A percentile compares a stretch with the other conserved stretches of the same genome.
Evolutionary conservation across 2,888 invertebrate species (phyloP).

Genomic region (Trilocha varians): DNA sequence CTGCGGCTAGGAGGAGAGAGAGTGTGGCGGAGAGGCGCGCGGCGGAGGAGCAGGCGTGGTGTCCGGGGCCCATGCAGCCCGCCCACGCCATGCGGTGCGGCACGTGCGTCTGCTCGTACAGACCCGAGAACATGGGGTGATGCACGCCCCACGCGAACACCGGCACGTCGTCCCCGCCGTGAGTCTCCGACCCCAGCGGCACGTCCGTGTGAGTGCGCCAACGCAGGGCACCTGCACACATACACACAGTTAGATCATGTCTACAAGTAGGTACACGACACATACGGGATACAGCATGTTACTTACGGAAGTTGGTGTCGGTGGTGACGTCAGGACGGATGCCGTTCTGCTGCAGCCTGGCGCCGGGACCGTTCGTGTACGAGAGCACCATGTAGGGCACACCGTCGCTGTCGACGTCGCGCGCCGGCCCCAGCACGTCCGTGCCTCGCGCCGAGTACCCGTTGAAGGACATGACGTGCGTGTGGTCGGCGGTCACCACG

Average conservation of each 20-base stretch:
- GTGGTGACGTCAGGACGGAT: slow-evolving; percentile 54
- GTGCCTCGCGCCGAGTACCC: slow-evolving; percentile 76
- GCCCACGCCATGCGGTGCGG: slow-evolving; percentile 83
- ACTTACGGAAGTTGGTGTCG: slow-evolving; percentile 47
- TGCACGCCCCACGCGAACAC: slow-evolving; percentile 81
- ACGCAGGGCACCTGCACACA: slow-evolving; percentile 15
- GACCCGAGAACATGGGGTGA: slow-evolving; percentile 82
- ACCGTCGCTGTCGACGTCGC: slow-evolving; percentile 51
- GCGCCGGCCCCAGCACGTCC: slow-evolving; percentile 45
- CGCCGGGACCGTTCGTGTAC: slow-evolving; percentile 68
- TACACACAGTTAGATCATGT: not conserved
- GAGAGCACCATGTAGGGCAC: slow-evolving; percentile 72
- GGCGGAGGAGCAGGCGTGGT: slow-evolving; percentile 34
- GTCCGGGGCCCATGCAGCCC: slow-evolving; percentile 77
- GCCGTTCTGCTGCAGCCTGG: slow-evolving; percentile 72
- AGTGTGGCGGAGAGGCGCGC: slow-evolving; percentile 1
- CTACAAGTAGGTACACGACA: not conserved
- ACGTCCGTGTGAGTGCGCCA: slow-evolving; percentile 58
- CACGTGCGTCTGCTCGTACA: slow-evolving; percentile 84
- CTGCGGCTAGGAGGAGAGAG: not conserved
- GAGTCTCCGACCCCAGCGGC: slow-evolving; percentile 76
- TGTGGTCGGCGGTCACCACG: slow-evolving; percentile 84
- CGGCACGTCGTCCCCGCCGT: slow-evolving; percentile 85
- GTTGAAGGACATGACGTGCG: slow-evolving; percentile 78
- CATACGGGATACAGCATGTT: slow-evolving; percentile 4